Conservation (phyloP, 2,888 invertebrate species). For the Sinentomon sp. region DNA sequence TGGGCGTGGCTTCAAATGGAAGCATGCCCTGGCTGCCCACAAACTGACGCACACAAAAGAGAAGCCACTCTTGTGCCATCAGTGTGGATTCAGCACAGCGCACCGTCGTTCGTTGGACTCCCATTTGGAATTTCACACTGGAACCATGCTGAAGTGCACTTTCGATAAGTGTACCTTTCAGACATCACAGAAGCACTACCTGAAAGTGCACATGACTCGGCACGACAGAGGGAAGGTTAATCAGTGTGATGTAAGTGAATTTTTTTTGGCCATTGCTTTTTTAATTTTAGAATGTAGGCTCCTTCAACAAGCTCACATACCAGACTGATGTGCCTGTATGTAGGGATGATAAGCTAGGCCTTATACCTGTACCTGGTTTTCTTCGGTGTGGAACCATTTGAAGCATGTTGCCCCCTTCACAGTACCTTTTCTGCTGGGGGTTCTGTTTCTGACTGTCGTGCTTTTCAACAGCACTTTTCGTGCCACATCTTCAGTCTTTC, state of each 20-base stretch:
- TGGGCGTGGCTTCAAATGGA: slow-evolving; percentile 28
- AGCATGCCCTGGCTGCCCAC: slow-evolving; percentile 28
- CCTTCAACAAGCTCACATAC: too few species aligned
- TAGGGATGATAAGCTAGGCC: too few species aligned
- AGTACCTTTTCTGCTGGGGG: too few species aligned
- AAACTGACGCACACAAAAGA: slow-evolving; percentile 25
- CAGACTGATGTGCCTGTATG: too few species aligned
- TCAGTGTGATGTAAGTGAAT: slow-evolving; percentile 28
- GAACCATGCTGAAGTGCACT: slow-evolving; percentile 25
- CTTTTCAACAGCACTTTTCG: too few species aligned
- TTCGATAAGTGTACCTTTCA: slow-evolving; percentile 24
- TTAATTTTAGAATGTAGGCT: too few species aligned
- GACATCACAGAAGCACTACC: slow-evolving; percentile 26
- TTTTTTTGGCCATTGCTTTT: too few species aligned
- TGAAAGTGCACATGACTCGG: slow-evolving; percentile 27
- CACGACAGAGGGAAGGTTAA: slow-evolving; percentile 28
- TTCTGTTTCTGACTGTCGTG: too few species aligned
- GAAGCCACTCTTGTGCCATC: slow-evolving; percentile 28
- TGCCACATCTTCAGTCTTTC: too few species aligned
- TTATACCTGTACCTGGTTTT: too few species aligned
- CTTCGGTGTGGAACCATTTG: too few species aligned
- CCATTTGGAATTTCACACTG: slow-evolving; percentile 26
- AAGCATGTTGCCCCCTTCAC: too few species aligned
- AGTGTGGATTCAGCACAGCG: slow-evolving; percentile 28
- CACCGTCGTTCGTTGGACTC: slow-evolving; percentile 27